phyloP scores from a whole-genome alignment of 2,113 vertebrate genomes.

The Gopherus flavomarginatus region DNA sequence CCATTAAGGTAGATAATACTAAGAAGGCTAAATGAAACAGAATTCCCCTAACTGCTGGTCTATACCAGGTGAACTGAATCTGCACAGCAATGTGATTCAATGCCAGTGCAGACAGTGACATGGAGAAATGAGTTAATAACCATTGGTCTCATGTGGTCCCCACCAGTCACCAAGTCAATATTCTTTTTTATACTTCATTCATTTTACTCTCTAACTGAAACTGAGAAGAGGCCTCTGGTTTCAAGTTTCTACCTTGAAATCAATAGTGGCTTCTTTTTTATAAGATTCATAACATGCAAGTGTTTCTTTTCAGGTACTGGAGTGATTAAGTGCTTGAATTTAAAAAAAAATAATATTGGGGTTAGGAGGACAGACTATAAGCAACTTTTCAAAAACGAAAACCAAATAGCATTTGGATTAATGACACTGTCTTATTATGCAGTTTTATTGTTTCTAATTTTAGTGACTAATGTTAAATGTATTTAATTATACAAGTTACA shows the following conservation, averaged over 20 bases:
- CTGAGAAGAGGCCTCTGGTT: background rate
- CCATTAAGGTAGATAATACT: background rate
- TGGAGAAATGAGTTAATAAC: background rate
- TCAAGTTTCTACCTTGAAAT: background rate
- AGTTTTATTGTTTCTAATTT: background rate
- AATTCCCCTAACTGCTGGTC: background rate
- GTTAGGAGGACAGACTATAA: background rate
- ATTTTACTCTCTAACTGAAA: constrained; percentile 10
- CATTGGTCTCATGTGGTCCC: background rate
- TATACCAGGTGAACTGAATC: background rate
- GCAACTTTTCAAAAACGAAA: background rate
- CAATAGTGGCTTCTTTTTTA: background rate
- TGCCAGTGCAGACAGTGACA: background rate
- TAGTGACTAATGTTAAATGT: background rate
- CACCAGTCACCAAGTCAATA: background rate
- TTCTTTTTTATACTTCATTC: background rate
- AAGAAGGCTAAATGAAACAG: background rate
- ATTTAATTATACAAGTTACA: background rate
- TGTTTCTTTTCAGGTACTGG: background rate
- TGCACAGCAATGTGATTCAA: background rate
- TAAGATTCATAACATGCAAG: background rate
- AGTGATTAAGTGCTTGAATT: background rate
- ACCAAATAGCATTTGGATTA: background rate
- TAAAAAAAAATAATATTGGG: background rate
- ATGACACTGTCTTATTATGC: background rate